Conservation (phyloP, 2,113 vertebrate species). For the Chaetorhynchus papuensis region DNA sequence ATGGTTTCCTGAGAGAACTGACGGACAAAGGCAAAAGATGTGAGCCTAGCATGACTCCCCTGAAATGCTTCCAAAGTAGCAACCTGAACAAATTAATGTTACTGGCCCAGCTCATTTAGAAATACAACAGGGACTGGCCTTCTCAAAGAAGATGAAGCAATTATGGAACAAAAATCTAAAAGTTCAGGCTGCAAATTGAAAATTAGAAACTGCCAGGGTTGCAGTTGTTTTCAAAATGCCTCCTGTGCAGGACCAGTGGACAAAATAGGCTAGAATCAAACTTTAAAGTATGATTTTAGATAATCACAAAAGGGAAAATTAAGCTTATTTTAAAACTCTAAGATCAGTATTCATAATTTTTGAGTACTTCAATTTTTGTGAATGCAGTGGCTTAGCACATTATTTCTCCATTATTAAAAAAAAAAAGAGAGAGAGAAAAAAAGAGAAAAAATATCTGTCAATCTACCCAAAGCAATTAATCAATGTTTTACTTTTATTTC, state of each 20-base stretch:
- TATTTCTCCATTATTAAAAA: neutral
- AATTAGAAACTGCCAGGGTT: neutral
- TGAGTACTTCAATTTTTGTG: neutral
- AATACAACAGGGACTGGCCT: neutral
- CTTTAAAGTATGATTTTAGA: neutral
- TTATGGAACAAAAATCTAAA: neutral
- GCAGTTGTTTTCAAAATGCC: neutral
- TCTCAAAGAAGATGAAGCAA: neutral
- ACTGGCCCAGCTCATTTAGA: neutral
- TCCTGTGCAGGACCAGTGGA: neutral
- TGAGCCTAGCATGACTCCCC: neutral
- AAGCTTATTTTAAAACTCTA: neutral
- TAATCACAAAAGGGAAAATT: neutral
- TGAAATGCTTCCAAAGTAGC: neutral
- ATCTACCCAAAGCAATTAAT: neutral
- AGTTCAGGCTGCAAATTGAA: neutral
- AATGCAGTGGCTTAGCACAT: neutral
- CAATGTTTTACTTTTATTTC: neutral
- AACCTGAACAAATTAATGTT: neutral
- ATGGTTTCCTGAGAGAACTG: rapidly evolving
- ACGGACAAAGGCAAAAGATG: neutral
- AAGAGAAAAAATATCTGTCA: rapidly evolving
- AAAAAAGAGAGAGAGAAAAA: too few species aligned
- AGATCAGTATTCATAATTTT: neutral
- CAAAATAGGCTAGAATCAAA: neutral